phyloP scores from a whole-genome alignment of 2,797 vertebrate genomes.

The Buphagus erythrorhynchus region DNA sequence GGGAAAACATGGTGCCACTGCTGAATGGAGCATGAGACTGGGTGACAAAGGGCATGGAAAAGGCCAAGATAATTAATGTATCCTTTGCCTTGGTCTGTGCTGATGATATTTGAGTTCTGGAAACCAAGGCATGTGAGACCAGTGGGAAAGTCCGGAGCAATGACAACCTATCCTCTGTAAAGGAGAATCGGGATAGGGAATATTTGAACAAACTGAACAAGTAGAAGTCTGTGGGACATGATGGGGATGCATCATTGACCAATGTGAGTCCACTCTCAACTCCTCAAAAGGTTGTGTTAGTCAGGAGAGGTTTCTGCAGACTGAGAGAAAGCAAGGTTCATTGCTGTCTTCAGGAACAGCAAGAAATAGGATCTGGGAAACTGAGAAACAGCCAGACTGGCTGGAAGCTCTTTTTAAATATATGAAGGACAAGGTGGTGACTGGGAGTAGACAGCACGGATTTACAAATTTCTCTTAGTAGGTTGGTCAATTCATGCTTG shows the following conservation, averaged over 20 bases:
- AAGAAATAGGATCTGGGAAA: background rate
- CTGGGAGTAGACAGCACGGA: background rate
- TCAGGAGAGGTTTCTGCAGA: background rate
- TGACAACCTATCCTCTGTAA: background rate
- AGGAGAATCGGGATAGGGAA: background rate
- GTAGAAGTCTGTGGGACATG: background rate
- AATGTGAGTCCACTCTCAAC: background rate
- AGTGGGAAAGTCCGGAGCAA: background rate
- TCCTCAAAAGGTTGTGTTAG: background rate
- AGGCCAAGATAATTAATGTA: background rate
- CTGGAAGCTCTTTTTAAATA: background rate
- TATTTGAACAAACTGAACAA: background rate
- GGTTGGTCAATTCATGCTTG: background rate
- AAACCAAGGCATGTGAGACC: background rate
- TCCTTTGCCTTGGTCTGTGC: background rate
- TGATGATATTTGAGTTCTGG: background rate
- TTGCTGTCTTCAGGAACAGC: background rate
- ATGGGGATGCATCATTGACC: background rate
- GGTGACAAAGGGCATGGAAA: background rate
- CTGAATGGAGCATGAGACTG: background rate
- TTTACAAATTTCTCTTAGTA: background rate
- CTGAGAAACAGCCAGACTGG: background rate
- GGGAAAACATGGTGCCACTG: background rate
- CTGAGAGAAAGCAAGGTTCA: background rate
- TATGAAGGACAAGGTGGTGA: background rate